Base-by-base conservation (phyloP, 2,888 invertebrate species). In the Hanleya hanleyi region DNA sequence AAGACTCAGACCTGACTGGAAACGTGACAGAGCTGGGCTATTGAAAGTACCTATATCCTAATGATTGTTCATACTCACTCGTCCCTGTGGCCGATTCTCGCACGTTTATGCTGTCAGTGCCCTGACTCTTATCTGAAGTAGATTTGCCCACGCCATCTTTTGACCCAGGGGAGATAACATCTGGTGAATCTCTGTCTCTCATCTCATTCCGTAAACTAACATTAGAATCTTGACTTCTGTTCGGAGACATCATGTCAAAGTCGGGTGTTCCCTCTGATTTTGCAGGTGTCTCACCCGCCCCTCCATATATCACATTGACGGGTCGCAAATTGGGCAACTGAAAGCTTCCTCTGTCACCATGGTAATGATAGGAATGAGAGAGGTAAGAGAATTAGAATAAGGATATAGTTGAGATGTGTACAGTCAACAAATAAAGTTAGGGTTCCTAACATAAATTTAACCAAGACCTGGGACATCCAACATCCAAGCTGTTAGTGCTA, bases 251-350 rank as follows among this genome's bases (percentile, higher is more conserved):
- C 62, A 86, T 84, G 70, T 87, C 87, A 78, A 84, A 87, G 67
- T 88, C 87, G 0, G 84, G 84, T 91, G 66, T 93, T 89, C 74
- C 92, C 89, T 70, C 92, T 90, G 67, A 93, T 92, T 37, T 94
- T 51, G 87, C 78, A 81, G 94, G 93, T 67, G 94, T 93, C 29
- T 94, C 94, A 9, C 83, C 84, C 32, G 86, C 84, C 36, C 80
- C 79, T 38, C 78, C 76, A 67, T 61, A 77, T 9, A 82, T 75
- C 73, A 84, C 81, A 67, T 83, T 86, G 38, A 86, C 85, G 18
- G 85, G 83, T 26, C 85, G 81, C 38, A 89, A 77, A 51, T 84
- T 83, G 41, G 88, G 87, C 61, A 87, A 73, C 50, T 85, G 82
- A 76, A 88, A 86, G 29, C 57, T 32, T 57, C 57, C 57, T 32